Base-by-base conservation (phyloP, 2,888 invertebrate genomes). In the Lumbricus terrestris region DNA sequence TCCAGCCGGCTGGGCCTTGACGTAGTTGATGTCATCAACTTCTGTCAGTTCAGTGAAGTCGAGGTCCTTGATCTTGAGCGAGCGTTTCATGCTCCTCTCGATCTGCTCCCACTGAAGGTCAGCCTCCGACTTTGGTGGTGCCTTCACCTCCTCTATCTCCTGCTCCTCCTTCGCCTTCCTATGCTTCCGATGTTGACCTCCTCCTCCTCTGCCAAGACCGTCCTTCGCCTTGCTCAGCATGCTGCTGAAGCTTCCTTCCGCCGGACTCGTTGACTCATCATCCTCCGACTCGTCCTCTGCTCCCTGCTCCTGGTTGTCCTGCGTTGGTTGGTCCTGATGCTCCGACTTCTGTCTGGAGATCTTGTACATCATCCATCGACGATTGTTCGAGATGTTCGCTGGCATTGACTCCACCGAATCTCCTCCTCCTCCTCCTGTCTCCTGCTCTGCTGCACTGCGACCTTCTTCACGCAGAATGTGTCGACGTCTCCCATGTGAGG, bases 81-180 rank as follows among this genome's bases (percentile, higher is more conserved):
- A 90, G 18, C 92, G 91, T 11, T 89, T 93, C 90, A 94, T 92
- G 88, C 93, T 91, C 90, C 94, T 93, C 90, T 93, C 93, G 69
- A 99, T 95, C 94, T 98, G 97, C 94, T 99, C 98, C 99, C 99
- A 99, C 94, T 98, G 97, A 4, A 98, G 95, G 94, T 99, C 98
- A 3, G 89, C 91, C 47, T 92, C 92, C 0, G 91, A 91, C 35
- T 90, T 90, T 23, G 91, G 91, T 38, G 92, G 92, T 6, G 88
- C 69, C 35, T 47, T 20, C n/a, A 88, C 88, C n/a, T 85, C 83
- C 37, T 82, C 54, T 8, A 69, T n/a, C 35, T 40, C 40, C 37
- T 47, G 54, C 35, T 88, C 88, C 3, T 54, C 83, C 33, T 42
- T 42, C 0, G 29, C 33, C 29, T 83, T 29, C 34, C 29, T 33